Evolutionary conservation across 2,113 vertebrate genomes (phyloP).

Genomic region (Struthidea cinerea): DNA sequence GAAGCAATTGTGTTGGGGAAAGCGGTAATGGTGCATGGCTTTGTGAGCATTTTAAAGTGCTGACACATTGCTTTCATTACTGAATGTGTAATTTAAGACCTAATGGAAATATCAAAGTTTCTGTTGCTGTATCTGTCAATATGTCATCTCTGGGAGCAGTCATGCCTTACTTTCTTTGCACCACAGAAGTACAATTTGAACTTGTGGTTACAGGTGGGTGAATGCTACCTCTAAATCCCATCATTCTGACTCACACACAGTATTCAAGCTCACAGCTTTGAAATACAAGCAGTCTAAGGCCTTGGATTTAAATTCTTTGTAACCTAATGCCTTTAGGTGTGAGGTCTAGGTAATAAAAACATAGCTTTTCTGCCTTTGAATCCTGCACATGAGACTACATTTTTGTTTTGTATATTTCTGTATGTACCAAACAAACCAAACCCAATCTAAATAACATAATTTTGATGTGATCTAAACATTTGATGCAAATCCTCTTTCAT

Average conservation of each 20-base stretch:
- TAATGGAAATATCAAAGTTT: conserved; percentile 10
- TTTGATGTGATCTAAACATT: neutral
- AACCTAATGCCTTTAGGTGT: neutral
- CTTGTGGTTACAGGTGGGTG: neutral
- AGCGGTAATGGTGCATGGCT: neutral
- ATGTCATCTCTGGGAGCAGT: neutral
- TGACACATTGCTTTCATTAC: neutral
- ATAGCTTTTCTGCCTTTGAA: neutral
- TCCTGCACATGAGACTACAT: neutral
- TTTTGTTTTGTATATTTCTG: neutral
- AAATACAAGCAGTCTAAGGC: neutral
- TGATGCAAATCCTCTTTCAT: neutral
- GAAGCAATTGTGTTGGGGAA: neutral
- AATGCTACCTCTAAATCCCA: neutral
- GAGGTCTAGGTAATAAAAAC: neutral
- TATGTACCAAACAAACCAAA: neutral
- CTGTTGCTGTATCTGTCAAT: neutral
- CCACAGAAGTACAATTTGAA: neutral
- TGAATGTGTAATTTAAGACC: neutral
- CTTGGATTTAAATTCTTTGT: neutral
- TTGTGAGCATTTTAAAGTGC: neutral
- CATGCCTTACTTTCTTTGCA: neutral
- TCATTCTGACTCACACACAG: neutral
- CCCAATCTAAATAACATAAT: neutral
- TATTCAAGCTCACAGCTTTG: neutral